Percentiles rank a stretch among this genome's conserved stretches.
These are phyloP conservation scores for Machaerirhynchus nigripectus DNA, from an alignment of 2,113 vertebrate species.

Conservation along the genomic window DNA sequence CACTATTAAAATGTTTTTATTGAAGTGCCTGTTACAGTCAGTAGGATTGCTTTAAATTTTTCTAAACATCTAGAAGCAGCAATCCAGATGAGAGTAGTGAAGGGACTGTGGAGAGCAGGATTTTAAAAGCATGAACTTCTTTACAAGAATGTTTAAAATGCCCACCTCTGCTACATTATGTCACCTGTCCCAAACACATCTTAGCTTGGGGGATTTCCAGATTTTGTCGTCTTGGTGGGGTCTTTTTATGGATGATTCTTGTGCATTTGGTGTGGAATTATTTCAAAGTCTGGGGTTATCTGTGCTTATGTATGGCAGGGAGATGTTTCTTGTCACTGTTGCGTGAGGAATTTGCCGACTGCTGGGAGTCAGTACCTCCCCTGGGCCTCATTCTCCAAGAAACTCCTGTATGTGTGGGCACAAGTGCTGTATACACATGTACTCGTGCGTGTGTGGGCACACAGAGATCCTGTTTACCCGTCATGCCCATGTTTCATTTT, in stretches of 20 bases:
- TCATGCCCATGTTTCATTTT: not conserved
- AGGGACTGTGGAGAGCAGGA: not conserved
- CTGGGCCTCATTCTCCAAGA: not conserved
- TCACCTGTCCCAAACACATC: not conserved
- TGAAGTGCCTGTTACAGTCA: not conserved
- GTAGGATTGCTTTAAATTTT: not conserved
- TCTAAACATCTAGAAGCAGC: not conserved
- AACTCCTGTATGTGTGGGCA: not conserved
- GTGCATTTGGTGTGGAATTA: not conserved
- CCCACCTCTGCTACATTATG: not conserved
- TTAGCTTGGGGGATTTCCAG: not conserved
- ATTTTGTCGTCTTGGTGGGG: rapidly evolving
- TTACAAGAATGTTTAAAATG: not conserved
- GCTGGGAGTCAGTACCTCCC: not conserved
- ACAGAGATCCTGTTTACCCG: not conserved
- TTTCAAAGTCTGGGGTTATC: not conserved
- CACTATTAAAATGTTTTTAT: not conserved
- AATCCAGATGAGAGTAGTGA: not conserved
- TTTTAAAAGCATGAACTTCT: not conserved
- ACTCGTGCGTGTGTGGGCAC: not conserved
- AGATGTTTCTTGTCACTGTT: not conserved
- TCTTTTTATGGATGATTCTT: not conserved
- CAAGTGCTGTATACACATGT: not conserved
- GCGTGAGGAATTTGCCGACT: not conserved
- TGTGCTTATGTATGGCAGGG: not conserved